phyloP scores from a whole-genome alignment of 1,140 invertebrate genomes.

The Drosophila nikananu region DNA sequence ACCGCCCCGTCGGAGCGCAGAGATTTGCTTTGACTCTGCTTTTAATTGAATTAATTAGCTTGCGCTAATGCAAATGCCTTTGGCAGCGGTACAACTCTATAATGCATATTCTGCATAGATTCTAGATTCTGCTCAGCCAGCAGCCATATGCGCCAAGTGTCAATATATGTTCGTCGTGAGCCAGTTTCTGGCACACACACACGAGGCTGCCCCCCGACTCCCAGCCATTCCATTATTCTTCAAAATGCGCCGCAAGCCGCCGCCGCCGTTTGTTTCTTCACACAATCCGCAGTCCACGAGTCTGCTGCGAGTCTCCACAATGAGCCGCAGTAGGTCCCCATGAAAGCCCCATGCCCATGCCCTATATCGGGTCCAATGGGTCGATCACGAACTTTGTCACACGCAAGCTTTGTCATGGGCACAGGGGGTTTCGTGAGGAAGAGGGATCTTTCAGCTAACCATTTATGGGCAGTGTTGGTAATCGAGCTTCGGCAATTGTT shows the following conservation, averaged over 20 bases:
- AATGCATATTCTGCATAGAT: slow-evolving; percentile 42
- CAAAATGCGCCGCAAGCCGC: slow-evolving; percentile 73
- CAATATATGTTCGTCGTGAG: slow-evolving; percentile 58
- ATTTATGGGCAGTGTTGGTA: slow-evolving; percentile 14
- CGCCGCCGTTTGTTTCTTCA: slow-evolving; percentile 53
- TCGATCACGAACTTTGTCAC: slow-evolving; percentile 48
- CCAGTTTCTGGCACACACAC: slow-evolving; percentile 27
- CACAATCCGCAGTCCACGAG: slow-evolving; percentile 29
- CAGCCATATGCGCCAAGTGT: slow-evolving; percentile 67
- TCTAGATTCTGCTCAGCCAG: background rate
- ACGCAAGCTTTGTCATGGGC: slow-evolving; percentile 17
- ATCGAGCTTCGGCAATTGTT: slow-evolving; percentile 3
- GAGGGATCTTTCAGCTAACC: background rate
- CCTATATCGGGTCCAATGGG: slow-evolving; percentile 54
- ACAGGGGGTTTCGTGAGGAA: background rate
- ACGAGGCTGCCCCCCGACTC: background rate
- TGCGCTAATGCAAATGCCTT: slow-evolving; percentile 67
- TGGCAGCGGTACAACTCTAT: slow-evolving; percentile 1
- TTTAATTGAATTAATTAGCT: slow-evolving; percentile 80
- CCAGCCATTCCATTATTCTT: slow-evolving; percentile 73
- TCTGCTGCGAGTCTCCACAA: slow-evolving; percentile 15
- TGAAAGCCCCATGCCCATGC: slow-evolving; percentile 23
- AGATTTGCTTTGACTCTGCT: slow-evolving; percentile 47
- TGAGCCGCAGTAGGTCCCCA: slow-evolving; percentile 31
- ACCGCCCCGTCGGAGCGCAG: slow-evolving; percentile 36